Base-by-base conservation (phyloP, 2,797 vertebrate genomes). In the Pseudochirops cupreus region DNA sequence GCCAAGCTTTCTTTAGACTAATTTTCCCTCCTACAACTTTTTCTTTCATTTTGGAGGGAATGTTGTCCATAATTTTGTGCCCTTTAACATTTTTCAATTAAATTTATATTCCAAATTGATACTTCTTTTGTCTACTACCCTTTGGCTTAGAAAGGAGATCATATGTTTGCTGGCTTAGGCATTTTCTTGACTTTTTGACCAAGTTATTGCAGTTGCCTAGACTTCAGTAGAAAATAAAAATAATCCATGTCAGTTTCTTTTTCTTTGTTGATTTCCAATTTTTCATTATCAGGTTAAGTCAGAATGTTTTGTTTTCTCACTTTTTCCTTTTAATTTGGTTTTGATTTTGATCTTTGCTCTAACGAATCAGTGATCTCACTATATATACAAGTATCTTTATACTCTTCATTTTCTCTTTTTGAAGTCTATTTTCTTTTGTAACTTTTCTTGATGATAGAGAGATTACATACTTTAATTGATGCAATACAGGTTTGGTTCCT, bases 401-500 rank as follows among this genome's bases (percentile, higher is more conserved):
- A 54, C 59, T 94, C 14, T 24, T 89, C 93, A 46, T 21, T 56
- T 59, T 74, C 92, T 26, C 16, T 39, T 94, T n/a, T 57, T 93
- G 91, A 95, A 67, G 58, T 93, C 18, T 93, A 90, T 95, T 92
- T 29, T 74, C 46, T 53, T 21, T 95, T 94, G 92, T 93, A 62
- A 57, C 96, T 96, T 95, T 93, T 31, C 26, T 95, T 90, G 92
- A 55, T 92, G 93, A 90, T 53, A 5, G 59, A 12, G 1, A 90
- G 21, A 33, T 89, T 94, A 55, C 21, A 10, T 96, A 92, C 57
- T 54, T 57, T 67, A 92, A 0, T 90, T 62, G n/a, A 82, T 82
- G n/a, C 18, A 46, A 82, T 82, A 39, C n/a, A 82, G 3, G 18
- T 82, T 82, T 95, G 50, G 90, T 29, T 1, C 74, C 52, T 93